A percentile compares a stretch with the other conserved stretches of the same genome.
These are phyloP conservation scores for Drosophila greeni DNA, from an alignment of 2,888 invertebrate genomes.

Conservation along the genomic window DNA sequence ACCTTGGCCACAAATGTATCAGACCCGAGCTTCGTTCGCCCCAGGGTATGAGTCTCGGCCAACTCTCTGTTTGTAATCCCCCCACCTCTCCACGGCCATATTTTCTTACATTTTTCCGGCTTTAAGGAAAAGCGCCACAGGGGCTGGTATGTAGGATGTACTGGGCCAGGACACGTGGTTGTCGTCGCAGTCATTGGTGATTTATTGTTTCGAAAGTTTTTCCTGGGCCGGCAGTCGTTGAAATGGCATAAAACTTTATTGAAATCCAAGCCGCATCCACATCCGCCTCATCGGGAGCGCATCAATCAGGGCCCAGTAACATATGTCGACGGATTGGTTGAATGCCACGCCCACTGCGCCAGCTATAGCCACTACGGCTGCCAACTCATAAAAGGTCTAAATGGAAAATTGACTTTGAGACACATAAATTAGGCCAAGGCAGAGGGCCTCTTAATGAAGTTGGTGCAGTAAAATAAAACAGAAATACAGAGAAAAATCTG, in stretches of 20 bases:
- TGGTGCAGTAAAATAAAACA: conserved; percentile 21
- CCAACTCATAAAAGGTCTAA: conserved; percentile 29
- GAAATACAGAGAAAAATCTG: conserved; percentile 28
- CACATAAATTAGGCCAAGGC: conserved; percentile 29
- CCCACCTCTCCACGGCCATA: conserved; percentile 1
- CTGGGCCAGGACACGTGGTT: conserved; percentile 35
- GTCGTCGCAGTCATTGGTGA: conserved; percentile 58
- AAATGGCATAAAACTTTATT: conserved; percentile 52
- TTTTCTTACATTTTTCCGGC: conserved; percentile 12
- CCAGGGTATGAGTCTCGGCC: conserved; percentile 24
- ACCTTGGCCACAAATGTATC: conserved; percentile 14
- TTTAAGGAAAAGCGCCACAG: conserved; percentile 13
- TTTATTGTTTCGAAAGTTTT: conserved; percentile 66
- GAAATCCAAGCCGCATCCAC: conserved; percentile 50
- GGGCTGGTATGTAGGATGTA: conserved; percentile 13
- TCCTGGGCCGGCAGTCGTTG: conserved; percentile 31
- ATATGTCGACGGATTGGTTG: conserved; percentile 44
- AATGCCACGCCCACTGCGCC: conserved; percentile 36
- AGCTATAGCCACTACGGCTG: conserved; percentile 7
- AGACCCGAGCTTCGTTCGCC: conserved; percentile 3
- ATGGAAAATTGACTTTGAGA: conserved; percentile 21
- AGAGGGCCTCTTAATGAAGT: conserved; percentile 23
- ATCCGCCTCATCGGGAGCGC: conserved; percentile 45
- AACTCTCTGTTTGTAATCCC: conserved; percentile 11
- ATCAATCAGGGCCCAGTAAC: conserved; percentile 45